Evolutionary conservation across 2,113 vertebrate genomes (phyloP).

Genomic region (Galeopterus variegatus): DNA sequence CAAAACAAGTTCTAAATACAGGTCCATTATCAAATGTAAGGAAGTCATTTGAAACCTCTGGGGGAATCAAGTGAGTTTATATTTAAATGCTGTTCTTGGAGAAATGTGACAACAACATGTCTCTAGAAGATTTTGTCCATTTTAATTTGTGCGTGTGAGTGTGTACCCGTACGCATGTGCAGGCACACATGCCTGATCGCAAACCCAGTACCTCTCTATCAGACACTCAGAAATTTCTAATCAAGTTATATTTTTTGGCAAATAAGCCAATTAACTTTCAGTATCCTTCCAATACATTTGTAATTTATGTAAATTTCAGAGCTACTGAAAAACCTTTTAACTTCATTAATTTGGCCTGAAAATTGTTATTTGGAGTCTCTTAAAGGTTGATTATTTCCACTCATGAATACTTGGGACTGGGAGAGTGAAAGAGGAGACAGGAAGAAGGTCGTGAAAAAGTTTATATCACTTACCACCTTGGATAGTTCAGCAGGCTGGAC

Average conservation of each 20-base stretch:
- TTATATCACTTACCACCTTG: neutral
- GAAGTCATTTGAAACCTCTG: slow-evolving; percentile 73
- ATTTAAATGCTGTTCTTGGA: slow-evolving; percentile 61
- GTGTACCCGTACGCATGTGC: neutral
- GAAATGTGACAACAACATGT: slow-evolving; percentile 10
- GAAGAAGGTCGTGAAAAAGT: neutral
- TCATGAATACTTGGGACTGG: neutral
- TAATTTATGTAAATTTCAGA: slow-evolving; percentile 69
- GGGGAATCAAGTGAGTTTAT: slow-evolving; percentile 66
- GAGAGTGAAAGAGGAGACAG: neutral
- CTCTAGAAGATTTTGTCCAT: neutral
- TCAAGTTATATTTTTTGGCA: slow-evolving; percentile 7
- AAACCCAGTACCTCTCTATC: neutral
- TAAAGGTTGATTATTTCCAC: slow-evolving; percentile 45
- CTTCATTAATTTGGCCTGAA: slow-evolving; percentile 69
- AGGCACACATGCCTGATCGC: neutral
- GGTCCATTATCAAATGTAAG: slow-evolving; percentile 79
- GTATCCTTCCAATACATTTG: slow-evolving; percentile 54
- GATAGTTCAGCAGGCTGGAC: neutral
- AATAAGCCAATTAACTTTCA: slow-evolving; percentile 63
- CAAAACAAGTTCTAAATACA: slow-evolving; percentile 79
- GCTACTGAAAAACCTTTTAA: slow-evolving; percentile 63
- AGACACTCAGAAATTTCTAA: slow-evolving; percentile 18
- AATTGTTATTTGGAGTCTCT: slow-evolving; percentile 58
- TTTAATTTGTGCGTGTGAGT: neutral